A percentile compares a stretch with the other conserved stretches of the same genome.
These are phyloP conservation scores for Salarias fasciatus DNA, from an alignment of 2,797 vertebrate genomes.

Conservation along the genomic window DNA sequence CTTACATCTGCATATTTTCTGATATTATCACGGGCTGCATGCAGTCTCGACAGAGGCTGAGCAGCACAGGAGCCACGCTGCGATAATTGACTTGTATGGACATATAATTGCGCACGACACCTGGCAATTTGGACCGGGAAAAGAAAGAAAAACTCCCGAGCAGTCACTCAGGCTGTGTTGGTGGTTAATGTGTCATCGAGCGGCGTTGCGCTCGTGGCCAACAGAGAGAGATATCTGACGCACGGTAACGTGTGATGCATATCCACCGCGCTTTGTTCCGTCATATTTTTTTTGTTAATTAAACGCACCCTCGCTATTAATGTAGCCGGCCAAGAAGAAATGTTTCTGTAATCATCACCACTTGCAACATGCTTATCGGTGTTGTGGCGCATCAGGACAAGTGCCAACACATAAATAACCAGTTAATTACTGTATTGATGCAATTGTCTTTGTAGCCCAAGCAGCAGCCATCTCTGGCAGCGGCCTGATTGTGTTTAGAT, in stretches of 20 bases:
- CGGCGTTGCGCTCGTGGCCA: constrained; percentile 19
- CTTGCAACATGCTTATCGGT: constrained; percentile 50
- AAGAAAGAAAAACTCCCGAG: too few species aligned
- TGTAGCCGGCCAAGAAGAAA: neutral
- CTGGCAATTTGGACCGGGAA: constrained; percentile 29
- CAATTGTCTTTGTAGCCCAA: constrained; percentile 59
- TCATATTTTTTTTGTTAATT: constrained; percentile 44
- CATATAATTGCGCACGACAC: constrained; percentile 50
- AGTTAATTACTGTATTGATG: constrained; percentile 72
- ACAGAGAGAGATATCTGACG: constrained; percentile 44
- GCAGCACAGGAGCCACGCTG: constrained; percentile 28
- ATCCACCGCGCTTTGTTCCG: constrained; percentile 27
- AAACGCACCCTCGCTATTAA: constrained; percentile 23
- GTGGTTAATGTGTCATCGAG: constrained; percentile 21
- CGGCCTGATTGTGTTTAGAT: constrained; percentile 58
- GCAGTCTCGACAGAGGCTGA: constrained; percentile 24
- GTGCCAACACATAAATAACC: constrained; percentile 71
- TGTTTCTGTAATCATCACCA: constrained; percentile 3
- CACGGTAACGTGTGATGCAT: constrained; percentile 39
- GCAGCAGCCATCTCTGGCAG: constrained; percentile 54
- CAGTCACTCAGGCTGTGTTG: neutral
- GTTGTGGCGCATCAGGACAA: constrained; percentile 42
- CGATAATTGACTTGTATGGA: constrained; percentile 48
- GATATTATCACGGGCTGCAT: constrained; percentile 43
- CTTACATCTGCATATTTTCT: too few species aligned